Percentiles rank a stretch among this genome's conserved stretches.
Conservation (phyloP, 1,140 invertebrate genomes). For the Teleopsis dalmanni region DNA sequence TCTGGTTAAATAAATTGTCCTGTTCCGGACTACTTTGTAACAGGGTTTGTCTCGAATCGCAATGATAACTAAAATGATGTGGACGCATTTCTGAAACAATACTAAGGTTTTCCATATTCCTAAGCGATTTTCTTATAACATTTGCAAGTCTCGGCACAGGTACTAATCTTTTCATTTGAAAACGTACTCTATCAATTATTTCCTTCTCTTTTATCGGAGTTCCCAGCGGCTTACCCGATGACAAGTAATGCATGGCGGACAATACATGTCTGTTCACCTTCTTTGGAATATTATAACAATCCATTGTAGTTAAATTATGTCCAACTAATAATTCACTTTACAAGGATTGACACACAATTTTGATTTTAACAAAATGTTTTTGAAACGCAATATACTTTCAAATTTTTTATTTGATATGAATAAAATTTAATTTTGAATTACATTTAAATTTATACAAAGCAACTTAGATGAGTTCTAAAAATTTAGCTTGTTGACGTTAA, state of each 20-base stretch:
- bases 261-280: conserved; percentile 18
- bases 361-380: not conserved
- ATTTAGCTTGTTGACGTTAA: too few relatives aligned
- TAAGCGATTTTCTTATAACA: conserved; percentile 14
- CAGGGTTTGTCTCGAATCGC: too few relatives aligned
- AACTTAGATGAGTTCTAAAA: too few relatives aligned
- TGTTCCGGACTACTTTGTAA: too few relatives aligned
- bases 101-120: too few relatives aligned
- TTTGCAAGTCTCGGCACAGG: not conserved
- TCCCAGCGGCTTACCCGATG: not conserved
- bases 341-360: too few relatives aligned
- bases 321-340: too few relatives aligned
- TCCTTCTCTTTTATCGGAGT: not conserved
- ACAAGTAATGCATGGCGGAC: conserved; percentile 14
- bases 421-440: not conserved
- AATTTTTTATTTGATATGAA: not conserved
- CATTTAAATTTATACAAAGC: not conserved
- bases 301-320: conserved; percentile 19
- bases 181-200: conserved; percentile 11
- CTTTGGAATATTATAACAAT: conserved; percentile 8
- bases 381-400: conserved; percentile 4
- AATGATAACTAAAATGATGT: too few relatives aligned
- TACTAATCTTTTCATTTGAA: conserved; percentile 6
- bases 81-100: too few relatives aligned
- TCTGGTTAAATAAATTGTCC: too few relatives aligned